Conservation (phyloP, 2,797 vertebrate species). For the Pseudopleuronectes americanus region DNA sequence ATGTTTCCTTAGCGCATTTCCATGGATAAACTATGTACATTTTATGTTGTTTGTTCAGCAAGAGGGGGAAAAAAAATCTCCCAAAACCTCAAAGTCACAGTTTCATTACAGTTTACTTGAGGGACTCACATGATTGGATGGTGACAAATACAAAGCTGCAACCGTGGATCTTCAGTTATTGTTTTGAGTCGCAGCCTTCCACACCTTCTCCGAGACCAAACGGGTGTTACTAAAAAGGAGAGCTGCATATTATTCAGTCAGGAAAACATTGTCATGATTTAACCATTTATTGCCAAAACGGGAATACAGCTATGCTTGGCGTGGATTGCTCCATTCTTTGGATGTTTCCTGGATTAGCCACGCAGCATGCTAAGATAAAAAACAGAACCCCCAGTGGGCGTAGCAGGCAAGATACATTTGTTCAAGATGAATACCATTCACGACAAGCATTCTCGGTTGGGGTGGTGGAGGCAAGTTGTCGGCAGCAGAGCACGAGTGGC, state of each 20-base stretch:
- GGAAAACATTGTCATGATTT: too few species aligned
- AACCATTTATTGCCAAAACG: too few species aligned
- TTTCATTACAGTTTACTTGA: constrained; percentile 9
- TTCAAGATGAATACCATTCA: too few species aligned
- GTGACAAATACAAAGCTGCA: constrained; percentile 11
- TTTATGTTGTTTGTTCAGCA: constrained; percentile 16
- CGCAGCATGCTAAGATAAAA: too few species aligned
- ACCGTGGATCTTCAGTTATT: background rate
- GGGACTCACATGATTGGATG: constrained; percentile 1
- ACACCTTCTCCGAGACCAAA: background rate
- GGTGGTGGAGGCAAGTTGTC: too few species aligned
- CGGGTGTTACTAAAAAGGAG: background rate
- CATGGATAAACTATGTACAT: background rate
- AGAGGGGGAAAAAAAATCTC: background rate
- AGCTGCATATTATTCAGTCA: background rate
- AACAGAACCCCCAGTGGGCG: too few species aligned
- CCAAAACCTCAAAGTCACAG: background rate
- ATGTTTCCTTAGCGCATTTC: background rate
- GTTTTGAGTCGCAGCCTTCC: background rate
- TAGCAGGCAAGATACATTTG: too few species aligned
- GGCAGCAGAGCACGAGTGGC: too few species aligned
- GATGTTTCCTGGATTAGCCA: too few species aligned
- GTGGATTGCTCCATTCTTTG: too few species aligned
- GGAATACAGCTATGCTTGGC: too few species aligned
- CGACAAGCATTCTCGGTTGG: too few species aligned